A percentile compares a stretch with the other conserved stretches of the same genome.
phyloP scores from a whole-genome alignment of 2,113 vertebrate genomes.

The Stigmatopora argus region DNA sequence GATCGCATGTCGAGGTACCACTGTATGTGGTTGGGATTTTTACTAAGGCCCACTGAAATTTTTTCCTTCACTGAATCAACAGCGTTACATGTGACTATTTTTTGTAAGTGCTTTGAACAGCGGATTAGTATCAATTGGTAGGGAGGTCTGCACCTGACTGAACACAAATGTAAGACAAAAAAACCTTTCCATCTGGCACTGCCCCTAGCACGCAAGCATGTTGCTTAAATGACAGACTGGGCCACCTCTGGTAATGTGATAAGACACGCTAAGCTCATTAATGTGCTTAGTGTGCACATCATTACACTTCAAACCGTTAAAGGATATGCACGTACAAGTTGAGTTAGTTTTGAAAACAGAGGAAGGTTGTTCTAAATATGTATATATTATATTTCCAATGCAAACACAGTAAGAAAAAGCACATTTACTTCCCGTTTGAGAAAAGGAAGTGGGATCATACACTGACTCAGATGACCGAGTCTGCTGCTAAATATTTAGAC shows the following conservation, averaged over 20 bases:
- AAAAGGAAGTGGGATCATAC: not conserved
- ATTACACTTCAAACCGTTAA: not conserved
- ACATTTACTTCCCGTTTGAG: constrained; percentile 18
- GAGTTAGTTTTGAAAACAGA: not conserved
- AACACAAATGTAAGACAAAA: not conserved
- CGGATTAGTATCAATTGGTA: not conserved
- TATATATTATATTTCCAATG: not conserved
- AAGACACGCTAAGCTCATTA: not conserved
- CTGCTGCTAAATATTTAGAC: not conserved
- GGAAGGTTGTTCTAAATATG: not conserved
- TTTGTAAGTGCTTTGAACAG: not conserved
- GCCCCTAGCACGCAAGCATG: not conserved
- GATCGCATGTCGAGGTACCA: too few species aligned
- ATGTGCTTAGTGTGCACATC: constrained; percentile 3
- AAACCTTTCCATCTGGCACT: not conserved
- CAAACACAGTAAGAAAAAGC: not conserved
- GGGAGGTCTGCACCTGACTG: not conserved
- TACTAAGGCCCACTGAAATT: too few species aligned
- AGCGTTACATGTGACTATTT: not conserved
- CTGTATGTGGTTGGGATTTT: too few species aligned
- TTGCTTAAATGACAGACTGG: not conserved
- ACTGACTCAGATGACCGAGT: constrained; percentile 21
- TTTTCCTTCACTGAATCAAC: not conserved
- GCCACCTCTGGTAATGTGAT: not conserved
- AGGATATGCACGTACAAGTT: not conserved